Conservation (phyloP, 1,140 invertebrate species). For the Drosophila bocki region DNA sequence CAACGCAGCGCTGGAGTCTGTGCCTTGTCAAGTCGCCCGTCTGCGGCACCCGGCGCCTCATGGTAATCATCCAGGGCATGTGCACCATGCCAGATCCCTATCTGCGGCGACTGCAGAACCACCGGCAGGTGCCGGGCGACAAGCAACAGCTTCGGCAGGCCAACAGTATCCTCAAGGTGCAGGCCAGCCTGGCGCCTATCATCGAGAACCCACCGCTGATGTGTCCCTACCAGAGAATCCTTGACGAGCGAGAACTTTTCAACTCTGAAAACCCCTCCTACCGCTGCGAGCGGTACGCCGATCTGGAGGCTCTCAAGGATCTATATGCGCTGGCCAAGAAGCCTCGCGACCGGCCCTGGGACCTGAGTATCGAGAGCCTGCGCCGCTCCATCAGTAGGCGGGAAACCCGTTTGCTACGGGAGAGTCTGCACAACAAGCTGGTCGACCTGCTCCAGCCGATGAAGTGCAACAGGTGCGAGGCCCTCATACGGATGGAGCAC, state of each 20-base stretch:
- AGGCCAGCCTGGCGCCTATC: conserved; percentile 51
- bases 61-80: conserved; percentile 40
- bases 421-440: conserved; percentile 37
- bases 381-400: conserved; percentile 45
- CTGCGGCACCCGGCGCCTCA: conserved; percentile 43
- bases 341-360: conserved; percentile 68
- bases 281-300: conserved; percentile 60
- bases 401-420: conserved; percentile 23
- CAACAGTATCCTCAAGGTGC: conserved; percentile 20
- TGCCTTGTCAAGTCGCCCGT: conserved; percentile 37
- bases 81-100: conserved; percentile 48
- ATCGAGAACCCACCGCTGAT: conserved; percentile 21
- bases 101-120: conserved; percentile 25
- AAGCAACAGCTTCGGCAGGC: conserved; percentile 41
- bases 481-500: not conserved
- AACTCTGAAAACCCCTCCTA: conserved; percentile 54
- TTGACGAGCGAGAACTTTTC: conserved; percentile 73
- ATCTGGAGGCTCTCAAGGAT: conserved; percentile 65
- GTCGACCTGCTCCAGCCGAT: conserved; percentile 26
- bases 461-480: conserved; percentile 28
- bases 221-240: conserved; percentile 64
- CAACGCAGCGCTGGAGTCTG: conserved; percentile 47
- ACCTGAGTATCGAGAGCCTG: conserved; percentile 48
- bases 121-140: conserved; percentile 20
- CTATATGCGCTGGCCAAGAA: conserved; percentile 62